phyloP scores from a whole-genome alignment of 2,797 vertebrate species.

The Sternarchorhynchus goeldii region DNA sequence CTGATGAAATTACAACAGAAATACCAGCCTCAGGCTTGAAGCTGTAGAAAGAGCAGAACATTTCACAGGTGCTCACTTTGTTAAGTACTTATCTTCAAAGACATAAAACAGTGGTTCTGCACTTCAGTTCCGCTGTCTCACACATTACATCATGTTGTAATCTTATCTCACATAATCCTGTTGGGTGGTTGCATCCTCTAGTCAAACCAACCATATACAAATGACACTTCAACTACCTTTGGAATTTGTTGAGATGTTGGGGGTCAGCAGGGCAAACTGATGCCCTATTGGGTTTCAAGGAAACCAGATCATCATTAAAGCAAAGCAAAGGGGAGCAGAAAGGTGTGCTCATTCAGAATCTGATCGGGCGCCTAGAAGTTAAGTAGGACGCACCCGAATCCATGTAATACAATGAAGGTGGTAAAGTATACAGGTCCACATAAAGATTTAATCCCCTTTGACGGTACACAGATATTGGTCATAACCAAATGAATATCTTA shows the following conservation, averaged over 20 bases:
- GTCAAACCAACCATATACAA: background rate
- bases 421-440: background rate
- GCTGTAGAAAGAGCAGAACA: background rate
- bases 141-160: no score
- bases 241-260: conserved; percentile 6
- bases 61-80: background rate
- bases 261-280: background rate
- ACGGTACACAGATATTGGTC: background rate
- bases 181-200: background rate
- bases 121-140: no score
- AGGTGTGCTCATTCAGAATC: conserved; percentile 14
- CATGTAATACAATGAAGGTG: conserved; percentile 9
- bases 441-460: background rate
- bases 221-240: background rate
- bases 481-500: conserved; percentile 6
- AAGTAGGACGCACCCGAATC: conserved; percentile 24
- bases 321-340: conserved; percentile 8
- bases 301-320: conserved; percentile 18
- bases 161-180: background rate
- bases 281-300: conserved; percentile 10
- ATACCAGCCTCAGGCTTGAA: background rate
- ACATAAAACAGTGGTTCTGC: no score
- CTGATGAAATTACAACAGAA: conserved; percentile 7
- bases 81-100: no score
- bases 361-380: background rate